Base-by-base conservation (phyloP, 2,113 vertebrate species). In the Vidua chalybeata region DNA sequence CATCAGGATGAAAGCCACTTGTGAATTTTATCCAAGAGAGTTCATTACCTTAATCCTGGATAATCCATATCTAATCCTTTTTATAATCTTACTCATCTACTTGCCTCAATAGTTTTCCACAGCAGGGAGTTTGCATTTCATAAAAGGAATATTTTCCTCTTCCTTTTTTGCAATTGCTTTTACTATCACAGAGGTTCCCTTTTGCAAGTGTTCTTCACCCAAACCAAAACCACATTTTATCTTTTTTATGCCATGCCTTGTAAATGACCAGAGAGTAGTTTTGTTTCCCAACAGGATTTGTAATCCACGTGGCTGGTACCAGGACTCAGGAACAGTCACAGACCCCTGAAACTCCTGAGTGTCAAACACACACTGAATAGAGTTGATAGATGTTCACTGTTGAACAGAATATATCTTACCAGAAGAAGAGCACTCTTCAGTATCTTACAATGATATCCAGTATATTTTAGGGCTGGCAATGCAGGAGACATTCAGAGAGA, bases 41-140 rank as follows among this genome's bases (percentile, higher is more conserved):
- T 90, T 96, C 90, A 90, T 88, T 93, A 90, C 76, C 62, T 94
- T 95, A 96, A 95, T 96, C 94, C 92, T 84, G 58, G 85, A 87
- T 97, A 96, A 96, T 94, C 94, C 85, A 69, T 88, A 80, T 45
- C 92, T 95, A 94, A 96, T 96, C 85, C 88, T 95, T 93, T 96
- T 90, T 78, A 90, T 84, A 95, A 97, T 96, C 94, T 94, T 79
- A 81, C 83, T 89, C 92, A 96, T 93, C 93, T 94, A 90, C 66
- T 96, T 94, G 66, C 80, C 76, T 94, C 92, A 35, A 94, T 82
- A 94, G 93, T 94, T 96, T 95, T 63, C 69, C 88, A 72, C 94
- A 96, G 88, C 86, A 72, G 90, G 90, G 88, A 94, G 73, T 87
- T 90, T 62, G 68, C 4, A 4, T 92, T 92, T 94, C 73, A 84